Conservation (phyloP, 2,888 invertebrate species). For the Ethmia dodecea region DNA sequence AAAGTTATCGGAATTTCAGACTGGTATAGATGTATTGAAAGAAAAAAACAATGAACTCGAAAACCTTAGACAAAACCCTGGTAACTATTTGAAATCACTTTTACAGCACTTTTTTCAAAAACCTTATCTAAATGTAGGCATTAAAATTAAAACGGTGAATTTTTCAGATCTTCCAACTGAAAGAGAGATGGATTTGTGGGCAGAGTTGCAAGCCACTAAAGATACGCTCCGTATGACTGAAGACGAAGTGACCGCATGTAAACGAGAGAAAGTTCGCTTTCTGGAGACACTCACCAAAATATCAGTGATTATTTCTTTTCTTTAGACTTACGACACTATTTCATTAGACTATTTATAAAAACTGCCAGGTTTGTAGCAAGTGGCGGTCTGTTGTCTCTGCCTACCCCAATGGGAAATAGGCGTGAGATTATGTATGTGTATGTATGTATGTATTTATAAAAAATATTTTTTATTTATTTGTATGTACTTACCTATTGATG, state of each 20-base stretch:
- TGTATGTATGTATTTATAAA: no score
- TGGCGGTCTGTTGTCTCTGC: no score
- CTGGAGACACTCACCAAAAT: slow-evolving; percentile 64
- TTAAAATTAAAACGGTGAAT: not conserved
- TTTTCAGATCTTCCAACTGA: slow-evolving; percentile 56
- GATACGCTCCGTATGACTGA: slow-evolving; percentile 56
- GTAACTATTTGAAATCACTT: no score
- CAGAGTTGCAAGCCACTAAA: slow-evolving; percentile 64
- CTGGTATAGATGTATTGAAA: slow-evolving; percentile 42
- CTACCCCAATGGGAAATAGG: no score
- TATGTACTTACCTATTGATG: no score
- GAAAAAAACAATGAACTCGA: slow-evolving; percentile 50
- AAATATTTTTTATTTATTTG: no score
- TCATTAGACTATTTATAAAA: no score
- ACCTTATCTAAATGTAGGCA: no score
- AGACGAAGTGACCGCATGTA: slow-evolving; percentile 56
- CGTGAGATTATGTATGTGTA: no score
- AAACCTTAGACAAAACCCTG: slow-evolving; percentile 49
- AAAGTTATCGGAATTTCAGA: slow-evolving; percentile 35
- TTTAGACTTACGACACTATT: no score
- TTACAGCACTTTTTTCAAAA: not conserved
- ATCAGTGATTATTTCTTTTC: slow-evolving; percentile 38
- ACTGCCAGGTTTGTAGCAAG: no score
- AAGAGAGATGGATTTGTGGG: slow-evolving; percentile 64
- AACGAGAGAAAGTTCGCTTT: slow-evolving; percentile 61